phyloP scores from a whole-genome alignment of 2,113 vertebrate genomes.

The Pipra filicauda region DNA sequence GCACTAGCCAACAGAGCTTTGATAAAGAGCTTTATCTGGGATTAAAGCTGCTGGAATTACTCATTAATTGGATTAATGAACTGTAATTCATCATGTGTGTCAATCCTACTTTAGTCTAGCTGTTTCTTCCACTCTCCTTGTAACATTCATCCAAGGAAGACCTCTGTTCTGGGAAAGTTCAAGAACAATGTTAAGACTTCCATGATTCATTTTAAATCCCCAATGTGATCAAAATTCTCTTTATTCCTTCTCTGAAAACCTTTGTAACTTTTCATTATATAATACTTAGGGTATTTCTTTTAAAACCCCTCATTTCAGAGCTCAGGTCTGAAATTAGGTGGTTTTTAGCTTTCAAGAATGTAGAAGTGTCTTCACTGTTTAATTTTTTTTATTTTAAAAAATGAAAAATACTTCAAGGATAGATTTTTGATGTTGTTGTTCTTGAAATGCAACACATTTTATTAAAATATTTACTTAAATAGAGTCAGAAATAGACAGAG shows the following conservation, averaged over 20 bases:
- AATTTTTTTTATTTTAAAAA: background rate
- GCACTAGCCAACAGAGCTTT: conserved; percentile 28
- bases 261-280: background rate
- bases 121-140: conserved; percentile 24
- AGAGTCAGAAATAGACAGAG: background rate
- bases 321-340: background rate
- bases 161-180: conserved; percentile 33
- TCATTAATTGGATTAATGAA: conserved; percentile 79
- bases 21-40: conserved; percentile 68
- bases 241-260: background rate
- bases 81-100: conserved; percentile 56
- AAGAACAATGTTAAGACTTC: conserved; percentile 26
- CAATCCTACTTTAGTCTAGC: conserved; percentile 45
- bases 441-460: background rate
- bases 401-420: background rate
- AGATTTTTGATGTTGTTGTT: background rate
- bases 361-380: background rate
- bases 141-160: conserved; percentile 38
- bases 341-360: background rate
- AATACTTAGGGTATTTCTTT: background rate
- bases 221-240: conserved; percentile 26
- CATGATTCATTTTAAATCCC: conserved; percentile 46
- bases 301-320: background rate
- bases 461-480: background rate
- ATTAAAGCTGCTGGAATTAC: conserved; percentile 68